phyloP scores from a whole-genome alignment of 2,113 vertebrate species.

The Coreoperca whiteheadi region DNA sequence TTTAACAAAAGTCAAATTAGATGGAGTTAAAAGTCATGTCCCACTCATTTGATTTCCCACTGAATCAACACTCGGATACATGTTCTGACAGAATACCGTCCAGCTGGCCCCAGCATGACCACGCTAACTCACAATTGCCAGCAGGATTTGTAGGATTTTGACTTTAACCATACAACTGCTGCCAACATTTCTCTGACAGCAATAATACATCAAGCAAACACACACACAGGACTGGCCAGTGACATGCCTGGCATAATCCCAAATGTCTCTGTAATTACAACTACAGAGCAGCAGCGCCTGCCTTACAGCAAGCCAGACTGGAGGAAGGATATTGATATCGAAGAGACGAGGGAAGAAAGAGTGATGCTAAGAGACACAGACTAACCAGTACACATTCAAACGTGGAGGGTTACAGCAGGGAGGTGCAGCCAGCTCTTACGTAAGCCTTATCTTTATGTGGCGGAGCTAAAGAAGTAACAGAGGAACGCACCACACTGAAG shows the following conservation, averaged over 20 bases:
- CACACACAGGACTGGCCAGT: not conserved
- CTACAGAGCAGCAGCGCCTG: constrained; percentile 6
- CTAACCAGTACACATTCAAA: constrained; percentile 5
- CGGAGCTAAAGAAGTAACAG: constrained; percentile 8
- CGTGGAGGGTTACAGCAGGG: constrained; percentile 11
- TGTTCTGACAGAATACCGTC: constrained; percentile 8
- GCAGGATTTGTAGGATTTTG: constrained; percentile 23
- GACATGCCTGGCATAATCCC: constrained; percentile 17
- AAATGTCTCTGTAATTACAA: constrained; percentile 37
- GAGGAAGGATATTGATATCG: constrained; percentile 8
- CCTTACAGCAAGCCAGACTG: constrained; percentile 6
- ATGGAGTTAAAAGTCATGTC: not conserved
- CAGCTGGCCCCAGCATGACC: constrained; percentile 12
- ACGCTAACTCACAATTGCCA: not conserved
- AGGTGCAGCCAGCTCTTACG: constrained; percentile 32
- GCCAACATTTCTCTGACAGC: constrained; percentile 24
- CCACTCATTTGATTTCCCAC: not conserved
- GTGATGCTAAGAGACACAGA: not conserved
- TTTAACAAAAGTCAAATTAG: no score
- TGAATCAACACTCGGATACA: not conserved
- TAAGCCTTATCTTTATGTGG: constrained; percentile 21
- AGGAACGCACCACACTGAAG: no score
- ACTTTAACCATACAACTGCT: constrained; percentile 8
- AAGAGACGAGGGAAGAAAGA: not conserved
- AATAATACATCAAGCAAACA: not conserved